Evolutionary conservation across 2,888 invertebrate species (phyloP).

Genomic region (Spodoptera littoralis): DNA sequence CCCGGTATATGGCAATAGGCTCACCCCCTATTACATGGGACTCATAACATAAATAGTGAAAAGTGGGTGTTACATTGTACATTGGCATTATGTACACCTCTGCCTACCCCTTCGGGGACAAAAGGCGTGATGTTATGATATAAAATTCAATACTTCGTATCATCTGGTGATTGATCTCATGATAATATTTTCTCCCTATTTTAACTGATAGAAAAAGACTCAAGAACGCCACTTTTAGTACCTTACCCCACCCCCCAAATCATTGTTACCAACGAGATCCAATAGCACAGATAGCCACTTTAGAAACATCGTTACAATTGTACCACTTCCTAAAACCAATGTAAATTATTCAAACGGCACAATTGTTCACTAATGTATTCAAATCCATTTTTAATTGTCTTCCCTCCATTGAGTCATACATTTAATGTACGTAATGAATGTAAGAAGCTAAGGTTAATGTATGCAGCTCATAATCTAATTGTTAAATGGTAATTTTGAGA

Average conservation of each 20-base stretch:
- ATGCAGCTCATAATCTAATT: constrained; percentile 33
- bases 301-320: constrained; percentile 55
- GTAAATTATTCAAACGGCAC: constrained; percentile 60
- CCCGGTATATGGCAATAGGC: too few species aligned
- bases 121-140: too few species aligned
- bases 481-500: constrained; percentile 35
- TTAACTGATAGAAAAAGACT: too few species aligned
- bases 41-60: too few species aligned
- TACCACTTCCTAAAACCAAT: constrained; percentile 18
- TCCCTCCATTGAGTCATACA: constrained; percentile 45
- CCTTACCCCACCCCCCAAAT: constrained; percentile 30
- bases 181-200: too few species aligned
- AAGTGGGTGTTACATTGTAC: too few species aligned
- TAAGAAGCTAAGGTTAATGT: constrained; percentile 38
- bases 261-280: constrained; percentile 50
- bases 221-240: constrained; percentile 4
- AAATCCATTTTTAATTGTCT: constrained; percentile 57
- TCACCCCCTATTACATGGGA: too few species aligned
- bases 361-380: constrained; percentile 64
- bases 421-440: constrained; percentile 33
- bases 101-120: too few species aligned
- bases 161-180: too few species aligned
- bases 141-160: too few species aligned
- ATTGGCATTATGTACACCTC: too few species aligned
- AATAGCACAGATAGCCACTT: constrained; percentile 49